Base-by-base conservation (phyloP, 1,140 invertebrate species). In the Proctacanthus coquilletti region DNA sequence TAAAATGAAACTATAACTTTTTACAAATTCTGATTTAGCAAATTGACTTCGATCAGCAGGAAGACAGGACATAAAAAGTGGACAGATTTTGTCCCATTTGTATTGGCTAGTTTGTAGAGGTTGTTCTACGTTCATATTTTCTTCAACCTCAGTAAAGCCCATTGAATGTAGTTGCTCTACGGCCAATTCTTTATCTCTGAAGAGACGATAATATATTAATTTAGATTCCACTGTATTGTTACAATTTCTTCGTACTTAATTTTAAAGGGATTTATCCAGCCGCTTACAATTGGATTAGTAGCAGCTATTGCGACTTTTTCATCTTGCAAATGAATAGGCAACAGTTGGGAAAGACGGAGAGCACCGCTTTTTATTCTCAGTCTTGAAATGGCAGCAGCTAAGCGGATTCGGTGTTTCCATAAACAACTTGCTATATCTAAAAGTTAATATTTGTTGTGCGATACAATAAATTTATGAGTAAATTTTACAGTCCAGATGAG, bases 251-350 rank as follows among this genome's bases (percentile, higher is more conserved):
- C 61, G 63, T 50, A 74, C 76, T 66, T 69, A n/a, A 70, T 60
- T 56, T 77, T 75, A 38, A 72, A 74, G 0, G 70, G 72, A 54
- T 84, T 84, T 1, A 84, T 69, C 80, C 80, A 84, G 40, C 78
- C 79, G 0, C 74, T 77, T 4, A 80, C 68, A 0, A 74, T 65
- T 1, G 71, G 64, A 34, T 69, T 67, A 21, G 71, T 64, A 2
- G 71, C 62, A 10, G 67, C 66, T 34, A 70, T 70, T 2, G 64
- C 66, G 11, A 77, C 63, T 33, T 70, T 68, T 29, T 75, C 72
- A 42, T 76, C 72, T 30, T 75, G 68, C 36, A 84, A 51, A 53
- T 80, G 79, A 6, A 51, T 42, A 2, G 80, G 80, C 10, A 84
- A 56, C 15, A 83, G 50, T 23, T 80, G 66, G 4, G 72, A 73